A percentile compares a stretch with the other conserved stretches of the same genome.
Conservation (phyloP, 2,113 vertebrate genomes). For the Myotis brandtii region DNA sequence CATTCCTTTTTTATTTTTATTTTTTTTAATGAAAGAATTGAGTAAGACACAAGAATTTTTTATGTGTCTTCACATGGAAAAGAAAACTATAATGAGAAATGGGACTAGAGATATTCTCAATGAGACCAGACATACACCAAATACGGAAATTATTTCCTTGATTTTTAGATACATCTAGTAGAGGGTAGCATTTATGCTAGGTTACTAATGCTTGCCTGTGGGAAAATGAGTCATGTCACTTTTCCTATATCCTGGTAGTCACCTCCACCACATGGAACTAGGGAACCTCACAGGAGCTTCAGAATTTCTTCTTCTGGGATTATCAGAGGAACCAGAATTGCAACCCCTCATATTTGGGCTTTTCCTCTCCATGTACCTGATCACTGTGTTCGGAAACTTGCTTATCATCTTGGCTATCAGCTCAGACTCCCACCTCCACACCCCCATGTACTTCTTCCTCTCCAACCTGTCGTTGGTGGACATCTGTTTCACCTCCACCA, state of each 20-base stretch:
- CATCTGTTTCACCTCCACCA: slow-evolving; percentile 24
- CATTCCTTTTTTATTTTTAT: not conserved
- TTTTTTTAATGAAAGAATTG: not conserved
- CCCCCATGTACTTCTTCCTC: slow-evolving; percentile 2
- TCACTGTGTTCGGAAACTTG: not conserved
- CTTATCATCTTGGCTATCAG: not conserved
- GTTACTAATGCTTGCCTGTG: not conserved
- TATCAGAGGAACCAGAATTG: not conserved
- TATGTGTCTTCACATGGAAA: not conserved
- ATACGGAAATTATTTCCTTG: not conserved
- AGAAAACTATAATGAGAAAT: not conserved
- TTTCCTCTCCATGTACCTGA: slow-evolving; percentile 20
- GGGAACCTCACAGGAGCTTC: not conserved
- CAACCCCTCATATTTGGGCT: not conserved
- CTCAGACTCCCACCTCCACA: not conserved
- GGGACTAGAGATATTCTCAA: not conserved
- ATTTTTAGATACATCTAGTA: not conserved
- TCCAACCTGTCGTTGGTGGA: not conserved
- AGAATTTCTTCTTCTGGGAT: slow-evolving; percentile 5
- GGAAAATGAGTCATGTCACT: not conserved
- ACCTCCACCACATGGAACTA: not conserved
- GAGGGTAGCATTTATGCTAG: not conserved
- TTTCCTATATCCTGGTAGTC: not conserved
- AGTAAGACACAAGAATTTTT: not conserved
- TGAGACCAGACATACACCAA: not conserved